Percentiles rank a stretch among this genome's conserved stretches.
phyloP scores from a whole-genome alignment of 2,888 invertebrate species.

The Nipponacmea schrenckii region DNA sequence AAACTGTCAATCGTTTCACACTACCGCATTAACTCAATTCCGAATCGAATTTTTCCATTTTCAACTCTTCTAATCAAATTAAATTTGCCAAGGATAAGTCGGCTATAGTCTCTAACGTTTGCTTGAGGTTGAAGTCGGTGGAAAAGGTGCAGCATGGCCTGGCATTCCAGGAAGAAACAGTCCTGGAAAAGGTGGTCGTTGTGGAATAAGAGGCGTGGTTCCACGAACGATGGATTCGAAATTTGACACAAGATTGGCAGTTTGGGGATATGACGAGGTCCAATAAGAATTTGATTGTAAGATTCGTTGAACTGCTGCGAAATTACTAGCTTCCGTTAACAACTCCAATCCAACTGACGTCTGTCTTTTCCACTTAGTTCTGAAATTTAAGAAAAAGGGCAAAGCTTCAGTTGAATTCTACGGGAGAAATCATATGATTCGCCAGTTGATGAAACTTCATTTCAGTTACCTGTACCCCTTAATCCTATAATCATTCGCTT shows the following conservation, averaged over 20 bases:
- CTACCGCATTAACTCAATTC: too few species aligned
- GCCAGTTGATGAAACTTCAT: neutral
- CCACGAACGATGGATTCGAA: slow-evolving; percentile 40
- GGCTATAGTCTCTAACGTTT: slow-evolving; percentile 7
- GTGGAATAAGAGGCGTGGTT: slow-evolving; percentile 14
- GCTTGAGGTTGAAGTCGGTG: slow-evolving; percentile 22
- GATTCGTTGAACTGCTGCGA: slow-evolving; percentile 93
- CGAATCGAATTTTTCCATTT: too few species aligned
- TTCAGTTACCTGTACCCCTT: neutral
- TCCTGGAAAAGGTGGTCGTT: slow-evolving; percentile 29
- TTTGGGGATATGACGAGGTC: slow-evolving; percentile 46
- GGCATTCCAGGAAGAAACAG: slow-evolving; percentile 40
- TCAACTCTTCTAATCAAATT: too few species aligned
- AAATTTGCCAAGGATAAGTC: too few species aligned
- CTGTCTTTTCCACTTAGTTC: slow-evolving; percentile 98
- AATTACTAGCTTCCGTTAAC: slow-evolving; percentile 94
- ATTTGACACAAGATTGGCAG: slow-evolving; percentile 31
- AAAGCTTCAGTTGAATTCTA: neutral
- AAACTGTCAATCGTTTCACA: too few species aligned
- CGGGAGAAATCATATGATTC: neutral
- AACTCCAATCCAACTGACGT: slow-evolving; percentile 96
- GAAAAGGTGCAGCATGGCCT: slow-evolving; percentile 29
- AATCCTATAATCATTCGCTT: too few species aligned
- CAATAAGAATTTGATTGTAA: slow-evolving; percentile 65
- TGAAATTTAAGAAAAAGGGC: slow-evolving; percentile 66